A percentile compares a stretch with the other conserved stretches of the same genome.
These are phyloP conservation scores for Onychomys arenicola DNA, from an alignment of 2,797 vertebrate species.

Conservation along the genomic window DNA sequence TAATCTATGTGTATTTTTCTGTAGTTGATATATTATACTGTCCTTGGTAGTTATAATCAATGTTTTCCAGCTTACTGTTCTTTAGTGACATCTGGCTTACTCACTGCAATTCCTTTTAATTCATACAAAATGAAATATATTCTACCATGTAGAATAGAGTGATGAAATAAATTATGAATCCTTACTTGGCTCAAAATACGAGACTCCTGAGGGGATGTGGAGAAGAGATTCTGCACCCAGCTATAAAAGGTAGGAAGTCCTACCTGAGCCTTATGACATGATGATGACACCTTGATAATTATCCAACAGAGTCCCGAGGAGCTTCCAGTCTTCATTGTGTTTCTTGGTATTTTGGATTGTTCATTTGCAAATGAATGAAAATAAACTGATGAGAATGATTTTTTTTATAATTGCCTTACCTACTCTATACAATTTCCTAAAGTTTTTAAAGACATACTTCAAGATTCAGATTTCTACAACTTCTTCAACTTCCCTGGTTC, in stretches of 20 bases:
- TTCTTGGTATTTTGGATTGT: background rate
- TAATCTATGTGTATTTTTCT: slow-evolving; percentile 6
- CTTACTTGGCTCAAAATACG: background rate
- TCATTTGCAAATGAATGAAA: slow-evolving; percentile 10
- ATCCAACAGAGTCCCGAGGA: background rate
- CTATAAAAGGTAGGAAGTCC: background rate
- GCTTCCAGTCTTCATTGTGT: background rate
- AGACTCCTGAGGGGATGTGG: background rate
- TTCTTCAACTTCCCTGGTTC: background rate
- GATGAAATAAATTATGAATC: background rate
- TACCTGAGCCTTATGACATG: background rate
- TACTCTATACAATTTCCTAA: background rate
- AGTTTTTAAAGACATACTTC: background rate
- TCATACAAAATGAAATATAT: slow-evolving; percentile 2
- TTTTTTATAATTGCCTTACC: background rate
- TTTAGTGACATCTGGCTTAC: slow-evolving; percentile 31
- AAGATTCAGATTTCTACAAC: background rate
- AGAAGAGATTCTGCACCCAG: background rate
- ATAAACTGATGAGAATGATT: background rate
- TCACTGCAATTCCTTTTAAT: slow-evolving; percentile 2
- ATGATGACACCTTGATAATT: background rate
- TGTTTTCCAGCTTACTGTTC: slow-evolving; percentile 18
- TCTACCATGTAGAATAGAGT: background rate
- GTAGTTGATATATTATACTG: background rate
- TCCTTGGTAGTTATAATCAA: slow-evolving; percentile 32